Evolutionary conservation across 2,888 invertebrate species (phyloP).

Genomic region (Cephus pulcher): DNA sequence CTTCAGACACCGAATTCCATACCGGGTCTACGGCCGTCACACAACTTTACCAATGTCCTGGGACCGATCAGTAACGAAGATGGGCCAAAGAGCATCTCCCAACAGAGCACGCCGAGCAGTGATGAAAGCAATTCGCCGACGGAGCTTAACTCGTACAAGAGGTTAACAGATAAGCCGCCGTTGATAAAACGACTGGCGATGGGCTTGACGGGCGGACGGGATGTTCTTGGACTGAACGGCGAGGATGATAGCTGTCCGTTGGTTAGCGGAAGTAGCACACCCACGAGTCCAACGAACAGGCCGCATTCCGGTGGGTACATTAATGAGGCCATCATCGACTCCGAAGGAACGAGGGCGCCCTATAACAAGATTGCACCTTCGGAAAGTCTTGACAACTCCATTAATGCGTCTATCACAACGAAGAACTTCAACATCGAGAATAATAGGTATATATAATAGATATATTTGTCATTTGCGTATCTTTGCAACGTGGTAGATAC

Average conservation of each 20-base stretch:
- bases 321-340: slow-evolving; percentile 81
- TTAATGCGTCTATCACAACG: slow-evolving; percentile 64
- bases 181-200: slow-evolving; percentile 82
- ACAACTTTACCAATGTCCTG: slow-evolving; percentile 70
- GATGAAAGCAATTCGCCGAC: slow-evolving; percentile 91
- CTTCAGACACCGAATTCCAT: slow-evolving; percentile 73
- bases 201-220: slow-evolving; percentile 72
- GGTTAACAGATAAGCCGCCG: slow-evolving; percentile 84
- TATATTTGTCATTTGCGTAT: not conserved
- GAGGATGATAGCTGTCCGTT: slow-evolving; percentile 82
- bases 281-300: slow-evolving; percentile 74
- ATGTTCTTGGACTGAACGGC: slow-evolving; percentile 66
- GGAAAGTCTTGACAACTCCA: slow-evolving; percentile 60
- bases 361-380: slow-evolving; percentile 58
- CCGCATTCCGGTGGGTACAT: slow-evolving; percentile 83
- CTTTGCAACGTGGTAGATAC: too few species aligned
- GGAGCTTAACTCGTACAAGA: slow-evolving; percentile 86
- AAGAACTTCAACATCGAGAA: slow-evolving; percentile 74
- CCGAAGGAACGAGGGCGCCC: slow-evolving; percentile 63
- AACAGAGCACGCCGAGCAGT: slow-evolving; percentile 76
- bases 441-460: slow-evolving; percentile 61
- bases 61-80: slow-evolving; percentile 61
- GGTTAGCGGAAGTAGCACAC: slow-evolving; percentile 77
- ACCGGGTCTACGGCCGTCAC: slow-evolving; percentile 75
- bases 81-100: slow-evolving; percentile 65